phyloP scores from a whole-genome alignment of 2,797 vertebrate species.

The Chelon labrosus region DNA sequence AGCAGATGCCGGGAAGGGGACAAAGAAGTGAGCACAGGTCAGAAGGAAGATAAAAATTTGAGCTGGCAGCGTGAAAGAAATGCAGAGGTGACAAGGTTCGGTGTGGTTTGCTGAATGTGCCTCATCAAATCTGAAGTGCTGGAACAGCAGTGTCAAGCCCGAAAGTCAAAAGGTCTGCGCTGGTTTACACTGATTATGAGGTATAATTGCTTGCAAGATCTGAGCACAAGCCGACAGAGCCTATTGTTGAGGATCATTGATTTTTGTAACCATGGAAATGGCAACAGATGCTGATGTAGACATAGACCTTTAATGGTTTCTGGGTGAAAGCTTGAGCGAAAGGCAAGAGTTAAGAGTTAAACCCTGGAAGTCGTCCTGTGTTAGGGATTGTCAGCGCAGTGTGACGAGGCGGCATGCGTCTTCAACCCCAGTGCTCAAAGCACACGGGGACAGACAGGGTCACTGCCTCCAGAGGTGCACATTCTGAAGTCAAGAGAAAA shows the following conservation, averaged over 20 bases:
- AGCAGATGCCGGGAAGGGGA: conserved; percentile 19
- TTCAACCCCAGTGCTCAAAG: conserved; percentile 3
- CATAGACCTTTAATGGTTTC: not conserved
- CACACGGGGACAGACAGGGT: conserved; percentile 30
- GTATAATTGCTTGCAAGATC: conserved; percentile 17
- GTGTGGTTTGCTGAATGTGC: conserved; percentile 26
- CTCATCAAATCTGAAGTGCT: conserved; percentile 22
- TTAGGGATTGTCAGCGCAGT: conserved; percentile 27
- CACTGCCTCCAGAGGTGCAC: conserved; percentile 43
- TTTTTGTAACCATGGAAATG: not conserved
- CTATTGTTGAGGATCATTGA: conserved; percentile 22
- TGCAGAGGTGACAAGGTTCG: conserved; percentile 43
- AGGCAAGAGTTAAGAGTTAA: conserved; percentile 2
- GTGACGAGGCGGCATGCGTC: conserved; percentile 28
- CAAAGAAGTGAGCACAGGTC: conserved; percentile 29
- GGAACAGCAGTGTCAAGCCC: conserved; percentile 4
- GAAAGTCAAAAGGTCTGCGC: conserved; percentile 6
- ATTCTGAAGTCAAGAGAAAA: conserved; percentile 27
- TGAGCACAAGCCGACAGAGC: conserved; percentile 1
- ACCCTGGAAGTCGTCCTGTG: conserved; percentile 16
- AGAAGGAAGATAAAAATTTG: conserved; percentile 30
- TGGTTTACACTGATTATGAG: conserved; percentile 39
- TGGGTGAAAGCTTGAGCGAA: not conserved
- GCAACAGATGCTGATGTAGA: not conserved
- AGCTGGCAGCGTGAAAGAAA: conserved; percentile 49